Percentiles rank a stretch among this genome's conserved stretches.
phyloP scores from a whole-genome alignment of 2,113 vertebrate species.

The Pantherophis guttatus region DNA sequence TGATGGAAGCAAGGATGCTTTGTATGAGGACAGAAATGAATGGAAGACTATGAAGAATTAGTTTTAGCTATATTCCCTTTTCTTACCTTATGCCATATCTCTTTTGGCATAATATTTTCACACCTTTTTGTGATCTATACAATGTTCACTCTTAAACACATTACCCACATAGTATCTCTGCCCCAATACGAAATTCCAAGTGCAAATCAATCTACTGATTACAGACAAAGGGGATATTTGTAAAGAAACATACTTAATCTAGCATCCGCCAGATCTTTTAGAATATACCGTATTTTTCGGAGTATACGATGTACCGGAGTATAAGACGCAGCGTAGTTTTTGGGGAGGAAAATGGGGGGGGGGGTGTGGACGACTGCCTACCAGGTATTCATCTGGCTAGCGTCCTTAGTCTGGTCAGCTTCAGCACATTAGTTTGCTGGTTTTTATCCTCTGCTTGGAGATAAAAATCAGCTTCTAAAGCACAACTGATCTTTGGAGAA shows the following conservation, averaged over 20 bases:
- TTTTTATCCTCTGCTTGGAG: too few relatives aligned
- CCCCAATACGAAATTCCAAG: neutral
- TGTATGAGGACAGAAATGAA: neutral
- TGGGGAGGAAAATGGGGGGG: too few relatives aligned
- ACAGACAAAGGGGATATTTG: neutral
- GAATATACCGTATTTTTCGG: neutral
- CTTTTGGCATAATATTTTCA: neutral
- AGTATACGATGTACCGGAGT: too few relatives aligned
- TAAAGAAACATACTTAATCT: neutral
- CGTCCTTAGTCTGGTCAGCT: too few relatives aligned
- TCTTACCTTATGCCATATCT: neutral
- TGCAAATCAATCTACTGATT: neutral
- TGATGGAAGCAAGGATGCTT: neutral
- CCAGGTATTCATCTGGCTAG: too few relatives aligned
- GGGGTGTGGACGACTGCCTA: too few relatives aligned
- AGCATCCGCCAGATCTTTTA: neutral
- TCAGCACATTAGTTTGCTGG: too few relatives aligned
- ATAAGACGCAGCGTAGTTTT: too few relatives aligned
- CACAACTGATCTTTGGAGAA: too few relatives aligned
- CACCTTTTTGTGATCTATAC: neutral
- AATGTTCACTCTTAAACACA: neutral
- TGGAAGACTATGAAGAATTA: neutral
- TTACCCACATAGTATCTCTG: neutral
- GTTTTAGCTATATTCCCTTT: neutral
- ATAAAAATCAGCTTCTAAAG: too few relatives aligned